Evolutionary conservation across 2,797 vertebrate species (phyloP).

Genomic region (Eremophila alpestris): DNA sequence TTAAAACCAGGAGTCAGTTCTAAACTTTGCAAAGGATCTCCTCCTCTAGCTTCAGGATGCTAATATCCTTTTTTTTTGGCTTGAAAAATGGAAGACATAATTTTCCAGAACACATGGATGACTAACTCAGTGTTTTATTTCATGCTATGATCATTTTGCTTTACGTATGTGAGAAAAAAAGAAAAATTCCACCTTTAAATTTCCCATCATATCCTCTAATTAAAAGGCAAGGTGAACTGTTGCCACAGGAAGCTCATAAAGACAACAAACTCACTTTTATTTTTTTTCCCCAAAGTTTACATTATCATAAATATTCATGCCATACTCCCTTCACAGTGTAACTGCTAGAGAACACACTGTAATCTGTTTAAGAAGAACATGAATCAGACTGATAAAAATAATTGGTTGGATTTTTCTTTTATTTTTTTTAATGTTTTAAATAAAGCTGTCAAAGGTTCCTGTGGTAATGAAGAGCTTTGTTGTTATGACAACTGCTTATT

Average conservation of each 20-base stretch:
- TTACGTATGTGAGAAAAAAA: neutral
- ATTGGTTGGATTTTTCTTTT: constrained; percentile 76
- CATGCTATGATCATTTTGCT: neutral
- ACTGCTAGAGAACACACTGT: constrained; percentile 76
- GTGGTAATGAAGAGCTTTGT: constrained; percentile 81
- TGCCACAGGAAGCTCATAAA: constrained; percentile 65
- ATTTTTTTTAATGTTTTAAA: constrained; percentile 74
- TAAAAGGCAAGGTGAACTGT: neutral
- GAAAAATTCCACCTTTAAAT: neutral
- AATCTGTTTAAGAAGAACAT: constrained; percentile 81
- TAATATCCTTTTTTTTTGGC: neutral
- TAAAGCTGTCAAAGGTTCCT: constrained; percentile 80
- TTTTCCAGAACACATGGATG: neutral
- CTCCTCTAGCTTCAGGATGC: neutral
- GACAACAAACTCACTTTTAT: constrained; percentile 55
- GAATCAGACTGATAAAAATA: constrained; percentile 82
- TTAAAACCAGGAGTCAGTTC: neutral
- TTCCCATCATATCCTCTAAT: neutral
- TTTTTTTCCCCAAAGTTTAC: constrained; percentile 44
- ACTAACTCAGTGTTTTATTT: neutral
- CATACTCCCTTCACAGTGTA: constrained; percentile 70
- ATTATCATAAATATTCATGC: constrained; percentile 77
- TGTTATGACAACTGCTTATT: constrained; percentile 82
- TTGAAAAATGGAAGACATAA: neutral
- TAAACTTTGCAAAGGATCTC: neutral